These are phyloP conservation scores for Anguilla pacifica DNA, from an alignment of 2,797 vertebrate species.

Conservation along the genomic window DNA sequence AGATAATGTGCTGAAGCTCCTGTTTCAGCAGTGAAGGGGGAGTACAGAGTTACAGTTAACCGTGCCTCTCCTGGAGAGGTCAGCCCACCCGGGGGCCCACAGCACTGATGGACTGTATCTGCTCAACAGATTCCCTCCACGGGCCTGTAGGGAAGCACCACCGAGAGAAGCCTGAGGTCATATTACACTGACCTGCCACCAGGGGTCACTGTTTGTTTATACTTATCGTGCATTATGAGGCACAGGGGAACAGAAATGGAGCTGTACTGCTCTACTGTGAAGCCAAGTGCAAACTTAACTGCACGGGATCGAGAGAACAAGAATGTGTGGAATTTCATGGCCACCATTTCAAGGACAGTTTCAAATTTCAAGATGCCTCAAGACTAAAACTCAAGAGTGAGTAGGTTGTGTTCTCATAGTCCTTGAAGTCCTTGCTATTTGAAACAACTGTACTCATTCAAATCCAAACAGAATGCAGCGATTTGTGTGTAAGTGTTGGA, in stretches of 20 bases:
- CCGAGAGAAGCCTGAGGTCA: background rate
- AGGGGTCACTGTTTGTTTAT: constrained; percentile 20
- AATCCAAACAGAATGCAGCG: background rate
- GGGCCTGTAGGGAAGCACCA: background rate
- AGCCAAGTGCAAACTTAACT: too few species aligned
- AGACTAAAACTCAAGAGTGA: too few species aligned
- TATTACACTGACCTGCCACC: background rate
- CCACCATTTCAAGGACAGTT: too few species aligned
- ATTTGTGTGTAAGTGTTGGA: background rate
- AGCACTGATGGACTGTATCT: background rate
- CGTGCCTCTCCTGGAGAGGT: background rate
- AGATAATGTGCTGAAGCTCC: background rate
- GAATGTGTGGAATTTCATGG: too few species aligned
- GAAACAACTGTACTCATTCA: background rate
- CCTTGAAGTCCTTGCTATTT: background rate
- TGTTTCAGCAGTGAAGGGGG: background rate
- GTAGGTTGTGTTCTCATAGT: too few species aligned
- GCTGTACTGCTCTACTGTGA: too few species aligned
- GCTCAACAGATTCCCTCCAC: background rate
- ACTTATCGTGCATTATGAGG: background rate
- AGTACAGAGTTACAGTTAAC: background rate
- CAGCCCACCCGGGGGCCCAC: background rate
- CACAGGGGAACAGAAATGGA: background rate
- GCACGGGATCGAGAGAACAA: too few species aligned
- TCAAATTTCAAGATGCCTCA: too few species aligned